phyloP scores from a whole-genome alignment of 1,140 invertebrate species.

The Leptinotarsa lineolata region DNA sequence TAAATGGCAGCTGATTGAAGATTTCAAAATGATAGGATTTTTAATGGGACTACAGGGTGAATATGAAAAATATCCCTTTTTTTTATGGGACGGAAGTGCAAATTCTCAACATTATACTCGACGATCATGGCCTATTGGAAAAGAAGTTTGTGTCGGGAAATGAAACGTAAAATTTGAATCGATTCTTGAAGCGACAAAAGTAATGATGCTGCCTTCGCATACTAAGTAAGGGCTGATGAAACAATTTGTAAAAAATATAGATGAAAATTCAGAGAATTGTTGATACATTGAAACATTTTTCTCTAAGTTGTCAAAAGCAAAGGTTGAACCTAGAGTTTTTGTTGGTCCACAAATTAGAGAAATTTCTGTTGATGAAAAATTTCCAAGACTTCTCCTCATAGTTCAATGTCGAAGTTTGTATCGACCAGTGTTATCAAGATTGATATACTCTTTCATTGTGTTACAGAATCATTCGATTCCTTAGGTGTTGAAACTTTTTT shows the following conservation, averaged over 20 bases:
- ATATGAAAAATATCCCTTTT: conserved; percentile 45
- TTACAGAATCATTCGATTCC: too few relatives aligned
- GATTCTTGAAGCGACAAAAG: conserved; percentile 46
- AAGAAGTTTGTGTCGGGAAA: conserved; percentile 40
- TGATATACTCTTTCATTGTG: too few relatives aligned
- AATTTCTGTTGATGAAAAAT: too few relatives aligned
- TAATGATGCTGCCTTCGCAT: conserved; percentile 53
- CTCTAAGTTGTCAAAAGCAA: conserved; percentile 6
- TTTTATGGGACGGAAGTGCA: conserved; percentile 56
- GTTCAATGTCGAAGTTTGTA: too few relatives aligned
- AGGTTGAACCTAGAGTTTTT: conserved; percentile 27
- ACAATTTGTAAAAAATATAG: background rate
- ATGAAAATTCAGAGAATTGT: conserved; percentile 39
- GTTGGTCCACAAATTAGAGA: too few relatives aligned
- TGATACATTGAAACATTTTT: conserved; percentile 16
- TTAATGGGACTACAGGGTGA: too few relatives aligned
- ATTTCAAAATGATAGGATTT: too few relatives aligned
- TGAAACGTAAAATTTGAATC: conserved; percentile 50
- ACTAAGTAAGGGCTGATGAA: conserved; percentile 49
- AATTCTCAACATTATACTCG: conserved; percentile 47
- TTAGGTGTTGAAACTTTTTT: too few relatives aligned
- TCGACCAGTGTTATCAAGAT: too few relatives aligned
- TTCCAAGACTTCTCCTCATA: too few relatives aligned
- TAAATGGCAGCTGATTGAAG: too few relatives aligned
- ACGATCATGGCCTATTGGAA: conserved; percentile 46